Conservation (phyloP, 2,797 vertebrate genomes). For the Thaleichthys pacificus region DNA sequence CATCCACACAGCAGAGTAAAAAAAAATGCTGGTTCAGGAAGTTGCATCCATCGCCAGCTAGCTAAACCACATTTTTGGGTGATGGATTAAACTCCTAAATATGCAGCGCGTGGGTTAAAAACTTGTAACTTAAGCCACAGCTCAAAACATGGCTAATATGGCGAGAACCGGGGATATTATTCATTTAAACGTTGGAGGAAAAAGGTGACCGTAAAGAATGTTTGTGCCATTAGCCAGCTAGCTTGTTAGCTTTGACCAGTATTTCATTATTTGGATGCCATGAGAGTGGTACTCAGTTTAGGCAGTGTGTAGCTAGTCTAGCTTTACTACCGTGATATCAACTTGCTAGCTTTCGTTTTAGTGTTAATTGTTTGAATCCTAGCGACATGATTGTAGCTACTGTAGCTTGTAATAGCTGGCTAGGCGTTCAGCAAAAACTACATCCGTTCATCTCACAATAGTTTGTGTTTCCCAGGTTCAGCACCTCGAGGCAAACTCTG, state of each 20-base stretch:
- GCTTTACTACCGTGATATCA: no score
- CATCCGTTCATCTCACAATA: not conserved
- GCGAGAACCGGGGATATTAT: conserved; percentile 78
- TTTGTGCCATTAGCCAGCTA: conserved; percentile 24
- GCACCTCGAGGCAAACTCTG: conserved; percentile 89
- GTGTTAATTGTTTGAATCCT: no score
- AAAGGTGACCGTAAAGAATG: conserved; percentile 65
- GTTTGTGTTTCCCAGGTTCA: conserved; percentile 78
- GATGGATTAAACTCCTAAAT: conserved; percentile 5
- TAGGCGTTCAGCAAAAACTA: not conserved
- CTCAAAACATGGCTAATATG: conserved; percentile 31
- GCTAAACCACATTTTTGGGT: not conserved
- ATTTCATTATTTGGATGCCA: not conserved
- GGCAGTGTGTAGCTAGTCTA: no score
- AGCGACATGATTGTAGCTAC: no score
- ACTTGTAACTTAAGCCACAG: not conserved
- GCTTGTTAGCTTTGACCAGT: not conserved
- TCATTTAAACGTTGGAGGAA: conserved; percentile 83
- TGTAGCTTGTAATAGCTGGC: not conserved
- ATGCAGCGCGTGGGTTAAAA: not conserved
- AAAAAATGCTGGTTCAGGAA: conserved; percentile 1
- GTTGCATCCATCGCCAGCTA: not conserved
- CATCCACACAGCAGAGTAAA: not conserved
- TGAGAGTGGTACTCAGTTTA: no score
- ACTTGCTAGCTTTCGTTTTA: no score